These are phyloP conservation scores for Phylloscopus trochilus DNA, from an alignment of 2,113 vertebrate genomes.

Conservation along the genomic window DNA sequence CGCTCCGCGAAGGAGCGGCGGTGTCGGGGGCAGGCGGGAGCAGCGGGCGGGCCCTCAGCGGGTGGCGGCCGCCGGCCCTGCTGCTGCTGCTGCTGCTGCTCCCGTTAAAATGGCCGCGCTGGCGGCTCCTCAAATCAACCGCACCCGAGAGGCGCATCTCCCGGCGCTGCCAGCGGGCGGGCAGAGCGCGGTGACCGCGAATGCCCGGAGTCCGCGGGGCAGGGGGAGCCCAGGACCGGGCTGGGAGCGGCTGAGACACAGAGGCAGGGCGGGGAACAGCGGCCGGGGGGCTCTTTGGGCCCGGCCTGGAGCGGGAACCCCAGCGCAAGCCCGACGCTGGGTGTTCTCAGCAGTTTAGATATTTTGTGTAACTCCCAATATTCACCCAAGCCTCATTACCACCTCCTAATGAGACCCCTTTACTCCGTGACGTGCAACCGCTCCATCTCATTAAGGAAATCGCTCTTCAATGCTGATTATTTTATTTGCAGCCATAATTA, in stretches of 20 bases:
- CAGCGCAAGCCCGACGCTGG: not conserved
- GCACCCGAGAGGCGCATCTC: not conserved
- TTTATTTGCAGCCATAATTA: slow-evolving; percentile 99
- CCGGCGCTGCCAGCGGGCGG: not conserved
- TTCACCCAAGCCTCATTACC: slow-evolving; percentile 95
- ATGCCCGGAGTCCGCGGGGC: not conserved
- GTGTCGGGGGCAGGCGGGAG: not conserved
- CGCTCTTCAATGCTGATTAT: slow-evolving; percentile 99
- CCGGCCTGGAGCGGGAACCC: not conserved
- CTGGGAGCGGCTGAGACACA: no score
- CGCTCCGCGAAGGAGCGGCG: no score
- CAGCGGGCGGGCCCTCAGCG: no score
- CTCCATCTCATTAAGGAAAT: slow-evolving; percentile 99
- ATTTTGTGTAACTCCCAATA: slow-evolving; percentile 70
- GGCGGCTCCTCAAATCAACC: no score
- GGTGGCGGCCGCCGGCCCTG: no score
- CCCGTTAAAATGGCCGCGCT: not conserved
- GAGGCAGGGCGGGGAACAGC: no score
- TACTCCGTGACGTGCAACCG: slow-evolving; percentile 95
- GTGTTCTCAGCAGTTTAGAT: slow-evolving; percentile 36
- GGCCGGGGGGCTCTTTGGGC: not conserved
- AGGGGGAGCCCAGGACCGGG: no score
- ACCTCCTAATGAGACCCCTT: slow-evolving; percentile 94
- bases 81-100: no score
- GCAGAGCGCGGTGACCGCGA: no score